Evolutionary conservation across 2,113 vertebrate species (phyloP).

Genomic region (Cynocephalus volans): DNA sequence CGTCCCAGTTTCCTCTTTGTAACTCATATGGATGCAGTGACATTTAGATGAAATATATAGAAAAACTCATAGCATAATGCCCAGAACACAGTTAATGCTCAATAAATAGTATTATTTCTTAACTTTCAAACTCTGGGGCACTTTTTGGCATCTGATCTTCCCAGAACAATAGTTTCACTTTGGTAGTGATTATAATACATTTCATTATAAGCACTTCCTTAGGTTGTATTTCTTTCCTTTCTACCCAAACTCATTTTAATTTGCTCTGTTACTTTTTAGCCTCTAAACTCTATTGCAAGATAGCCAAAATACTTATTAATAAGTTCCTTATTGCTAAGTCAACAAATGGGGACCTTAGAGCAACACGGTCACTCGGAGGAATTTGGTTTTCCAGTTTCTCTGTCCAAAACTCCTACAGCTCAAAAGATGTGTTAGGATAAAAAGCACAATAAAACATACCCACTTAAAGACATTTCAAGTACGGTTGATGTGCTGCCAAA

Average conservation of each 20-base stretch:
- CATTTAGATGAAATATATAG: neutral
- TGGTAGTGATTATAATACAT: neutral
- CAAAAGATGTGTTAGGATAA: constrained; percentile 70
- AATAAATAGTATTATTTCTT: neutral
- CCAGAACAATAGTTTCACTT: constrained; percentile 11
- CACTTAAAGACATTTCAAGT: constrained; percentile 78
- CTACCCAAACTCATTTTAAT: constrained; percentile 24
- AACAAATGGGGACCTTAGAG: neutral
- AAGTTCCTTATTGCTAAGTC: constrained; percentile 45
- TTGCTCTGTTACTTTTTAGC: neutral
- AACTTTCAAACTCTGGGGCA: neutral
- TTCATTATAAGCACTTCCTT: constrained; percentile 33
- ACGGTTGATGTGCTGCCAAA: constrained; percentile 78
- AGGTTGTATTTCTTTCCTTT: constrained; percentile 2
- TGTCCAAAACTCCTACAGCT: constrained; percentile 53
- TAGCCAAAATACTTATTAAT: constrained; percentile 50
- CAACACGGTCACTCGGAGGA: neutral
- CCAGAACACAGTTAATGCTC: neutral
- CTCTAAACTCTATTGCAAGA: neutral
- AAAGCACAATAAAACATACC: constrained; percentile 75
- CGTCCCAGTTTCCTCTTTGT: neutral
- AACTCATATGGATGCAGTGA: neutral
- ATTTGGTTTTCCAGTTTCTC: constrained; percentile 21
- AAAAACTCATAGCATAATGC: neutral
- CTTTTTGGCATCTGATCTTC: neutral